phyloP scores from a whole-genome alignment of 2,888 invertebrate species.

The Stenichneumon culpator region DNA sequence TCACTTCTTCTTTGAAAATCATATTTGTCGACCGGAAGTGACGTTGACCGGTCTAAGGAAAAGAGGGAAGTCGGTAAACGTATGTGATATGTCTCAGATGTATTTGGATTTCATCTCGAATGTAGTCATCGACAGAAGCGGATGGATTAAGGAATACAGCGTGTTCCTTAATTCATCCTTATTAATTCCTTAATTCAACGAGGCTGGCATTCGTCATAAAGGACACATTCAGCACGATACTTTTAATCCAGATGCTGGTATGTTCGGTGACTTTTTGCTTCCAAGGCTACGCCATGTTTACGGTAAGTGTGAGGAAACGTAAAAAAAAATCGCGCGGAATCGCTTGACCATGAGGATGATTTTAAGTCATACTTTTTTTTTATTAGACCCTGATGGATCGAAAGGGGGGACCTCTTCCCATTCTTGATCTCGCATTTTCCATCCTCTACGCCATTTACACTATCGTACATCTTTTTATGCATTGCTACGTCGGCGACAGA shows the following conservation, averaged over 20 bases:
- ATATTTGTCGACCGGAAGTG: too few species aligned
- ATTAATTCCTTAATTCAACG: conserved; percentile 17
- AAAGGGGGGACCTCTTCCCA: neutral
- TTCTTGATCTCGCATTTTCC: conserved; percentile 45
- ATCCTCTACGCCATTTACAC: conserved; percentile 57
- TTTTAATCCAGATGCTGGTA: conserved; percentile 62
- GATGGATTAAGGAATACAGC: neutral
- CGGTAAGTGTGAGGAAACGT: conserved; percentile 1
- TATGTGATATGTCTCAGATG: too few species aligned
- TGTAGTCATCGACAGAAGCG: neutral
- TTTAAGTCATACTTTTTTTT: conserved; percentile 31
- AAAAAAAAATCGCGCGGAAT: neutral
- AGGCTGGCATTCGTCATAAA: conserved; percentile 58
- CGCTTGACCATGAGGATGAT: conserved; percentile 66
- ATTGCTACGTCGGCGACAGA: conserved; percentile 73
- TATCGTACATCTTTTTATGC: conserved; percentile 70
- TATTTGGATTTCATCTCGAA: neutral
- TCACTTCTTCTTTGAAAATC: too few species aligned
- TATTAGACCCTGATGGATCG: conserved; percentile 32
- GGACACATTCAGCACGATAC: conserved; percentile 61
- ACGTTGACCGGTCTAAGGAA: too few species aligned
- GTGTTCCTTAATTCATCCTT: neutral
- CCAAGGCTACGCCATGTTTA: conserved; percentile 59
- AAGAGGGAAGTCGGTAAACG: too few species aligned
- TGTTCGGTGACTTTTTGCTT: conserved; percentile 66